Percentiles rank a stretch among this genome's conserved stretches.
Evolutionary conservation across 1,140 invertebrate genomes (phyloP).

Genomic region (Scaptomyza graminum): DNA sequence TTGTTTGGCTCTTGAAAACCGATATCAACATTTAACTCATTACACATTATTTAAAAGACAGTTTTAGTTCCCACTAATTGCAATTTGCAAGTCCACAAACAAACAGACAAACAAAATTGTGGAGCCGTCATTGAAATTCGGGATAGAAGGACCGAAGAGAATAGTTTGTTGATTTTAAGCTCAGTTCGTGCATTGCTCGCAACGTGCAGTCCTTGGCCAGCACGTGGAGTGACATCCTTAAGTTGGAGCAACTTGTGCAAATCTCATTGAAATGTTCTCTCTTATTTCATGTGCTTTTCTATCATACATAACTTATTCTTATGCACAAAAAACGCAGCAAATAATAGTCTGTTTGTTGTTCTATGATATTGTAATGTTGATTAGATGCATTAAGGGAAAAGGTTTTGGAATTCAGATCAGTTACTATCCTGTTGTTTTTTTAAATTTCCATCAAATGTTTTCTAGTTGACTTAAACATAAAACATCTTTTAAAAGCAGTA

Average conservation of each 20-base stretch:
- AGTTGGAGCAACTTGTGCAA: background rate
- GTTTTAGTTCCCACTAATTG: background rate
- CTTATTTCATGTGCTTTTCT: background rate
- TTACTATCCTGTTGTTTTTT: too few species aligned
- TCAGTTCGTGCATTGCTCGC: too few species aligned
- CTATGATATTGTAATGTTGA: too few species aligned
- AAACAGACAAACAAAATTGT: background rate
- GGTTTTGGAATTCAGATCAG: too few species aligned
- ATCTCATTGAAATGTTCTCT: background rate
- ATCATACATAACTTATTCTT: background rate
- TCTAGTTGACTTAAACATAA: background rate
- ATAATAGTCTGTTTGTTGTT: background rate
- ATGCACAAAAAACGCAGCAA: background rate
- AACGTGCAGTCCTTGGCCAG: conserved; percentile 1
- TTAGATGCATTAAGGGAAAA: background rate
- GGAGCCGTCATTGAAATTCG: background rate
- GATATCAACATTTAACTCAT: too few species aligned
- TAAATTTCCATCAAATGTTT: background rate
- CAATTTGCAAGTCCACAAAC: background rate
- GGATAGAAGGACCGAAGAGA: background rate
- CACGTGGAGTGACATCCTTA: background rate
- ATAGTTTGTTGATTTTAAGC: background rate
- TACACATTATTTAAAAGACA: too few species aligned
- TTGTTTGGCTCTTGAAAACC: background rate
- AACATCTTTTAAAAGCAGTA: background rate